Base-by-base conservation (phyloP, 2,113 vertebrate species). In the Zosterops hypoxanthus region DNA sequence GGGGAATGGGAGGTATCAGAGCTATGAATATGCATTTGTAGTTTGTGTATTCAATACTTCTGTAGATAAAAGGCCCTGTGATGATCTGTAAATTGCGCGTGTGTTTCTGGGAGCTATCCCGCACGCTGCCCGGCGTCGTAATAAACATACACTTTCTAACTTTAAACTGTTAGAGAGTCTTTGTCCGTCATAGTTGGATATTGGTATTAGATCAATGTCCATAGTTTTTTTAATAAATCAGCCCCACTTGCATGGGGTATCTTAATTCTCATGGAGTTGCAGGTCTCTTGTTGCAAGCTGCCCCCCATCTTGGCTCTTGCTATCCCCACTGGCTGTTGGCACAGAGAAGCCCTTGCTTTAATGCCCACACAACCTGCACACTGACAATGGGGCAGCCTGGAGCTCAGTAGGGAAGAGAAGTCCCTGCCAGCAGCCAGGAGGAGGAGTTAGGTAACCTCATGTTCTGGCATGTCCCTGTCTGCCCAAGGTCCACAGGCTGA, bases 241-340 rank as follows among this genome's bases (percentile, higher is more conserved):
- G n/a, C n/a, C 44, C 15, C 0, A 0, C 28, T n/a, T 56, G n/a
- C 36, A 24, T 19, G 14, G 5, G 1, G 2, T 49, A 9, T 66
- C 21, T 72, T 56, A 36, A 31, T 82, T 82, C n/a, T 63, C 12
- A 0, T 13, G 3, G 3, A 88, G 7, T 5, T 57, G 50, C 57
- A 80, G 20, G 11, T 60, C 5, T 50, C 20, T 23, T 66, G 22
- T 21, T 28, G 39, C 11, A n/a, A 56, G 9, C 66, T 75, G 20
- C 6, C 22, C 26, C 22, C 1, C 1, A 4, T 31, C 20, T 63
- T 70, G 36, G 25, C 47, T 79, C 28, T 31, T 60, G 17, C 44
- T 72, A 29, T 66, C 49, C 39, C 23, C 21, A 20, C 23, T 5
- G 12, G 11, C 68, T 71, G 29, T 12, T 3, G 2, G 25, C 47